Evolutionary conservation across 2,113 vertebrate species (phyloP).

Genomic region (Empidonax alnorum): DNA sequence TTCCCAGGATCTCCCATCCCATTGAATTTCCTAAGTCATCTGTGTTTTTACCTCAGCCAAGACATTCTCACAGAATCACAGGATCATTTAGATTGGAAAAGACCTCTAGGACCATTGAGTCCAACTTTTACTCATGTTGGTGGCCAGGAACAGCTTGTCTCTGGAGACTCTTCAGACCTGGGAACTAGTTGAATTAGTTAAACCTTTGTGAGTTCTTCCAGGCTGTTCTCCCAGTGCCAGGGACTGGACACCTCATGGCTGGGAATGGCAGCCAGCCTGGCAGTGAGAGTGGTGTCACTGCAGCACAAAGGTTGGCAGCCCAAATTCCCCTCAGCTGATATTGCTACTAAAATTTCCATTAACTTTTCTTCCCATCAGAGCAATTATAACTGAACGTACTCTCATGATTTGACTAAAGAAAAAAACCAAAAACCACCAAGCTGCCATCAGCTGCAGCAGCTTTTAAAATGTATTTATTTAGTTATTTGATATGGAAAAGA

Average conservation of each 20-base stretch:
- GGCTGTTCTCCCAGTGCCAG: not conserved
- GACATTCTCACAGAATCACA: fast-evolving
- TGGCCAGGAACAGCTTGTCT: not conserved
- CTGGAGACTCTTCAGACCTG: not conserved
- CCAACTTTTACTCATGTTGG: fast-evolving
- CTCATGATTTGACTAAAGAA: not conserved
- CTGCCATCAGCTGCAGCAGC: not conserved
- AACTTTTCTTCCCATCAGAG: not conserved
- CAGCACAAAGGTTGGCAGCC: not conserved
- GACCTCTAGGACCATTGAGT: not conserved
- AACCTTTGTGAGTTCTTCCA: not conserved
- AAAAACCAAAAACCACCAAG: not conserved
- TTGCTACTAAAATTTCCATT: not conserved
- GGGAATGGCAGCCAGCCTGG: not conserved
- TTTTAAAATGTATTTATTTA: not conserved
- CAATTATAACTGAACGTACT: not conserved
- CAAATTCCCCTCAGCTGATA: not conserved
- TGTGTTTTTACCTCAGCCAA: not conserved
- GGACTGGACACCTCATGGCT: fast-evolving
- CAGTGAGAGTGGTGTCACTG: not conserved
- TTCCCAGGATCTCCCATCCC: not conserved
- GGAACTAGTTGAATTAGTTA: fast-evolving
- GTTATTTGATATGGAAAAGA: not conserved
- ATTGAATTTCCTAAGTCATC: not conserved
- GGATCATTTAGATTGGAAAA: not conserved